A percentile compares a stretch with the other conserved stretches of the same genome.
Evolutionary conservation across 1,140 invertebrate species (phyloP).

Genomic region (Sarcophaga peregrina): DNA sequence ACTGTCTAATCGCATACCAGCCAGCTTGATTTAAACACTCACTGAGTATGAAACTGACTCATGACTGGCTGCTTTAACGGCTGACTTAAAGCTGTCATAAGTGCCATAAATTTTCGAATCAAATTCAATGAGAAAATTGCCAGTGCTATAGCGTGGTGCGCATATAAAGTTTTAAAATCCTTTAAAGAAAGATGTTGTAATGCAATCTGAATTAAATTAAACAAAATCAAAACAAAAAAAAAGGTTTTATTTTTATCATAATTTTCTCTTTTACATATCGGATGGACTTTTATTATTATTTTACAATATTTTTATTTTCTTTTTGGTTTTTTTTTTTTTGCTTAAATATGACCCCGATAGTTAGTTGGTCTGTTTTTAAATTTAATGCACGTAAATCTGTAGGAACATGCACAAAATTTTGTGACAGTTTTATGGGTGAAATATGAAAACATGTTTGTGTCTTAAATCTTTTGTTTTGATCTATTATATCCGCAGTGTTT

Average conservation of each 20-base stretch:
- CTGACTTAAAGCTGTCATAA: constrained; percentile 18
- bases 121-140: constrained; percentile 13
- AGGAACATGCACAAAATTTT: no score
- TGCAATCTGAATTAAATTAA: neutral
- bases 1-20: neutral
- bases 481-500: neutral
- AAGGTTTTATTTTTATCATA: no score
- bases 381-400: no score
- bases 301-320: no score
- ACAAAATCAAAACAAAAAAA: no score
- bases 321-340: no score
- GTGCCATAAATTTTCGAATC: constrained; percentile 6
- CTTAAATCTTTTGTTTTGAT: constrained; percentile 29
- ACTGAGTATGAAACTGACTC: neutral
- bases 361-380: no score
- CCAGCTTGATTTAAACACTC: neutral
- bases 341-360: no score
- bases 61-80: neutral
- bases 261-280: no score
- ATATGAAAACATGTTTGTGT: neutral
- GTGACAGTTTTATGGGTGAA: no score
- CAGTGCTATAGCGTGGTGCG: neutral
- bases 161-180: neutral
- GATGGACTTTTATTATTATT: no score
- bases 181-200: neutral